phyloP scores from a whole-genome alignment of 2,888 invertebrate species.

The Athalia circularis region DNA sequence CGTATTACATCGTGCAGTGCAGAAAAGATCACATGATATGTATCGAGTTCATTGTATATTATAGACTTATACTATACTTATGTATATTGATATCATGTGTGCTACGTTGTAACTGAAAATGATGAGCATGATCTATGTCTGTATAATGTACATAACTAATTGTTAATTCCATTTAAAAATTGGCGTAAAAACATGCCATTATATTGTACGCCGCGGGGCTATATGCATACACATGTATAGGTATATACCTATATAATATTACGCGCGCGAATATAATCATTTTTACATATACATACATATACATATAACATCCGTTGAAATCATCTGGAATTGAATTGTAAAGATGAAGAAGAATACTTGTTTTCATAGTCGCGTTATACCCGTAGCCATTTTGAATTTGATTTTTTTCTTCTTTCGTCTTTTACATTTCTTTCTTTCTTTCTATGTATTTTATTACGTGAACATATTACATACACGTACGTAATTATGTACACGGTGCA shows the following conservation, averaged over 20 bases:
- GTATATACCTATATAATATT: background rate
- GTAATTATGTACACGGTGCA: background rate
- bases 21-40: too few relatives aligned
- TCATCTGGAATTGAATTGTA: conserved; percentile 2
- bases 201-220: too few relatives aligned
- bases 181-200: background rate
- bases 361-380: conserved; percentile 3
- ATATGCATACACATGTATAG: too few relatives aligned
- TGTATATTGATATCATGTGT: too few relatives aligned
- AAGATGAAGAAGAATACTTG: conserved; percentile 2
- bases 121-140: too few relatives aligned
- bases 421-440: too few relatives aligned
- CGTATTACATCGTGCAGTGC: too few relatives aligned
- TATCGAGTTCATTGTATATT: too few relatives aligned
- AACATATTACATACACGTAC: background rate
- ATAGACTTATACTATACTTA: too few relatives aligned
- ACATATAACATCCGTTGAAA: background rate
- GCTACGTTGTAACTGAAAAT: too few relatives aligned
- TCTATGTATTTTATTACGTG: background rate
- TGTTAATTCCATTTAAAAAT: conserved; percentile 12
- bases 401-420: too few relatives aligned
- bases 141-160: background rate
- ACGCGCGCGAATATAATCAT: background rate
- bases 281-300: background rate
- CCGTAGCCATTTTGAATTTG: background rate